A percentile compares a stretch with the other conserved stretches of the same genome.
Conservation (phyloP, 2,113 vertebrate genomes). For the Hoplias malabaricus region DNA sequence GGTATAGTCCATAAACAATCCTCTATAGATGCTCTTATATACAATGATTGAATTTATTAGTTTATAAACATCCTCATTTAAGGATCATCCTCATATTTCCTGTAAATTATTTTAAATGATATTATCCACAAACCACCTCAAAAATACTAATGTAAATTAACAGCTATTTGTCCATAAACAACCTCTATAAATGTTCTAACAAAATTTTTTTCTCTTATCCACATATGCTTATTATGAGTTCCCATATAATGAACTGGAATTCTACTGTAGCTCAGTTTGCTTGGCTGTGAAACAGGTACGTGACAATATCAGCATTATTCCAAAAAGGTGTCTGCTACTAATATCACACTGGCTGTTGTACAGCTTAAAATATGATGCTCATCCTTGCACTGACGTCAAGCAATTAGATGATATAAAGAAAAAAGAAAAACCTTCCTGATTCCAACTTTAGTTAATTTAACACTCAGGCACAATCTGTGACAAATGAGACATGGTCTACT, state of each 20-base stretch:
- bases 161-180: too few relatives aligned
- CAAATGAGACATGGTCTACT: neutral
- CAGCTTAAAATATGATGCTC: neutral
- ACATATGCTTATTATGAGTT: too few relatives aligned
- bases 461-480: neutral
- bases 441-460: neutral
- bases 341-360: neutral
- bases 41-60: too few relatives aligned
- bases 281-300: neutral
- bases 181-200: too few relatives aligned
- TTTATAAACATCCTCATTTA: too few relatives aligned
- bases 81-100: too few relatives aligned
- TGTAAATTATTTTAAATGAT: too few relatives aligned
- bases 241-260: neutral
- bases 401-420: neutral
- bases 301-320: slow-evolving; percentile 1
- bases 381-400: slow-evolving; percentile 1
- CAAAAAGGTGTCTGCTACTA: slow-evolving; percentile 18
- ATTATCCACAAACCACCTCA: too few relatives aligned
- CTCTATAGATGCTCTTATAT: too few relatives aligned
- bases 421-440: slow-evolving; percentile 5
- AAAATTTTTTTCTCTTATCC: too few relatives aligned
- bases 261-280: neutral
- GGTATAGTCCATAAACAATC: too few relatives aligned
- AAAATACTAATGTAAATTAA: too few relatives aligned